phyloP scores from a whole-genome alignment of 2,888 invertebrate genomes.

The Eretmocerus hayati region DNA sequence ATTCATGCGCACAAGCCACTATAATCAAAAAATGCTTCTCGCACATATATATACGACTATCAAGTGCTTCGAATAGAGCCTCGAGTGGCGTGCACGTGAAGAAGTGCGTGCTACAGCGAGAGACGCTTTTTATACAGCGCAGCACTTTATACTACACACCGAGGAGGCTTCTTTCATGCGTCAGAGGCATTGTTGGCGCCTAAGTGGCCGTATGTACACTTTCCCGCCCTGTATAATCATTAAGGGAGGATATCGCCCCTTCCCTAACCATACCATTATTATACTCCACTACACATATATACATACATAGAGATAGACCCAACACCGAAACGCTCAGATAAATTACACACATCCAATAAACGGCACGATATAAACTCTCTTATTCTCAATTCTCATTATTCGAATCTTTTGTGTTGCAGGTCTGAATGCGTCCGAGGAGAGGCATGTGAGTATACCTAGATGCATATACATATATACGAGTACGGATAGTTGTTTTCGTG shows the following conservation, averaged over 20 bases:
- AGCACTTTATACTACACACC: too few relatives aligned
- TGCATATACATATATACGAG: constrained; percentile 5
- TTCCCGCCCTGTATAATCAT: constrained; percentile 18
- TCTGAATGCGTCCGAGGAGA: constrained; percentile 58
- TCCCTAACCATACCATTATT: constrained; percentile 21
- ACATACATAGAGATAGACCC: not conserved
- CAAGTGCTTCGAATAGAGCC: too few relatives aligned
- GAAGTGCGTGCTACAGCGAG: too few relatives aligned
- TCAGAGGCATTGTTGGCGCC: constrained; percentile 9
- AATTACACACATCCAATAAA: too few relatives aligned
- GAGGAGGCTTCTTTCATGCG: constrained; percentile 8
- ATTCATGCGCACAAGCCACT: too few relatives aligned
- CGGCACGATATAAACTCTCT: too few relatives aligned
- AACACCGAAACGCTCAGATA: not conserved
- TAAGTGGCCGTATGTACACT: constrained; percentile 12
- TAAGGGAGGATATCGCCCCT: constrained; percentile 12
- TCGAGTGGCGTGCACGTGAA: too few relatives aligned
- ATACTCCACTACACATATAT: not conserved
- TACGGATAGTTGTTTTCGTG: constrained; percentile 4
- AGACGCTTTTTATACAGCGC: not conserved
- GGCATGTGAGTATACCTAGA: constrained; percentile 55
- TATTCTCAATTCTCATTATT: constrained; percentile 8
- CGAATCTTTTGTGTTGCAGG: constrained; percentile 46
- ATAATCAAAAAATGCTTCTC: too few relatives aligned
- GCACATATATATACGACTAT: too few relatives aligned